phyloP scores from a whole-genome alignment of 1,140 invertebrate genomes.

The Lysiphlebus fabarum region DNA sequence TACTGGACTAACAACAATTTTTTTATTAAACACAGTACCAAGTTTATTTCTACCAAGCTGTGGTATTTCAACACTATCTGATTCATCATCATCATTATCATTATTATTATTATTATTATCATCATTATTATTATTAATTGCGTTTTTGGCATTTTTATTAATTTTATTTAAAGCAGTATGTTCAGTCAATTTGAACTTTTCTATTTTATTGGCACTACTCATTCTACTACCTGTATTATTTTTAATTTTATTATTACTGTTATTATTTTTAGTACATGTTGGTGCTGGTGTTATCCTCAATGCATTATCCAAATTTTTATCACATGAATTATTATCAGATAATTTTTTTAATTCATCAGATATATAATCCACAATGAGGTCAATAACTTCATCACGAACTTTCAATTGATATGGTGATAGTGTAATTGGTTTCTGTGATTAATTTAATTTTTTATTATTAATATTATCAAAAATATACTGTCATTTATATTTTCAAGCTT shows the following conservation, averaged over 20 bases:
- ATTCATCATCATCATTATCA: constrained; percentile 11
- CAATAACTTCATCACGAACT: constrained; percentile 5
- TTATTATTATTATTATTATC: constrained; percentile 23
- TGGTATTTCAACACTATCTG: constrained; percentile 13
- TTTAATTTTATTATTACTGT: constrained; percentile 32
- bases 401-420: too few relatives aligned
- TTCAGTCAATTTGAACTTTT: constrained; percentile 23
- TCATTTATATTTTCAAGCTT: too few relatives aligned
- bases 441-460: too few relatives aligned
- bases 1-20: constrained; percentile 50
- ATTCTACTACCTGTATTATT: constrained; percentile 23
- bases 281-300: constrained; percentile 40
- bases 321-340: constrained; percentile 9
- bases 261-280: constrained; percentile 12
- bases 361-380: constrained; percentile 3
- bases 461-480: too few relatives aligned
- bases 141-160: constrained; percentile 14
- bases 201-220: constrained; percentile 27
- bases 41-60: constrained; percentile 39
- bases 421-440: too few relatives aligned
- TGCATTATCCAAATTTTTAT: constrained; percentile 35
- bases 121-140: constrained; percentile 8
- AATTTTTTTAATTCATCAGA: background rate
- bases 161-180: constrained; percentile 14
- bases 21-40: constrained; percentile 50